Percentiles rank a stretch among this genome's conserved stretches.
These are phyloP conservation scores for Diacarnus erythraeanus DNA, from an alignment of 37 sponge, comb jelly and placozoan species.

Conservation along the genomic window DNA sequence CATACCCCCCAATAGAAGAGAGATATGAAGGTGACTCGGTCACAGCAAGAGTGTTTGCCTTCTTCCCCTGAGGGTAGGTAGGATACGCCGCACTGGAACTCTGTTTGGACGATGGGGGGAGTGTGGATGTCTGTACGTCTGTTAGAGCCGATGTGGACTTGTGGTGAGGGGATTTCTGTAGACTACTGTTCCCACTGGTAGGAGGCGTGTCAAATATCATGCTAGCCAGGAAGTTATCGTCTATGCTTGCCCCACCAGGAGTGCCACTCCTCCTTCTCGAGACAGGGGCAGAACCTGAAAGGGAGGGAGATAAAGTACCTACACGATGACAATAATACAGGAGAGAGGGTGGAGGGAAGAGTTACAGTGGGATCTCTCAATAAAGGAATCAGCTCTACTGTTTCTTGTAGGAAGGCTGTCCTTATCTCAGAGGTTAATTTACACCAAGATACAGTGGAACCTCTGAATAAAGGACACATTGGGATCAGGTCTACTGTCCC, in stretches of 20 bases:
- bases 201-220: conserved; percentile 56
- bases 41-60: background rate
- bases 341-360: background rate
- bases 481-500: too few species aligned
- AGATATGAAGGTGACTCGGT: background rate
- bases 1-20: conserved; percentile 14
- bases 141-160: conserved; percentile 59
- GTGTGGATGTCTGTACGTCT: conserved; percentile 9
- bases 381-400: too few species aligned
- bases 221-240: conserved; percentile 45
- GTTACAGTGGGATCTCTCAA: too few species aligned
- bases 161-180: conserved; percentile 42
- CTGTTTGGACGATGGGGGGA: background rate
- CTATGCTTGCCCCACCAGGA: conserved; percentile 31
- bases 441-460: too few species aligned
- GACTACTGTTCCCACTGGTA: background rate
- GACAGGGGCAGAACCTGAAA: conserved; percentile 4
- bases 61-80: background rate
- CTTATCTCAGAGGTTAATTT: too few species aligned
- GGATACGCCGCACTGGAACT: background rate
- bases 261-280: conserved; percentile 12
- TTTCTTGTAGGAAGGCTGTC: too few species aligned
- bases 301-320: background rate
- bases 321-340: background rate
- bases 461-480: too few species aligned